Base-by-base conservation (phyloP, 2,797 vertebrate genomes). In the Tiaroga cobitis region DNA sequence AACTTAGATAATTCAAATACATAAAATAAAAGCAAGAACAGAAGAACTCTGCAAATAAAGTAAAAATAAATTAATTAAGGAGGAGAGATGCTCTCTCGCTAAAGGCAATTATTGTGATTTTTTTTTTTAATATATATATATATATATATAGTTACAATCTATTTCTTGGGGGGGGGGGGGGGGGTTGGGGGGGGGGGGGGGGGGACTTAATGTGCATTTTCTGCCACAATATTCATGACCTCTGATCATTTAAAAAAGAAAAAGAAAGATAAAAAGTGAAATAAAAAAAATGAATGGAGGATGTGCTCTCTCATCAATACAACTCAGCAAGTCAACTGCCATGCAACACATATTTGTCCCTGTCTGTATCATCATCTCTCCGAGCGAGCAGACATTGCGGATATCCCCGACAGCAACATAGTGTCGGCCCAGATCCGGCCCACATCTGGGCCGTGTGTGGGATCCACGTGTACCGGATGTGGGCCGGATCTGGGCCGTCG, bases 1-100 rank as follows among this genome's bases (percentile, higher is more conserved):
- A 96, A 94, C 95, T 96, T 88, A 95, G 93, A 95, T 95, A 94
- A 95, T 95, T 95, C 96, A 95, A 96, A 95, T 95, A 96, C 93
- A 94, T 96, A 95, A 95, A 94, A 96, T 95, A 88, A 94, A 95
- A 96, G 95, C 94, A 94, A 95, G 93, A 96, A 96, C 93, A 92
- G 92, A 95, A 94, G 90, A 95, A 95, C 95, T 95, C 95, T 95
- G 95, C 94, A 95, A 94, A 95, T 93, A 92, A 49, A 78, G 68
- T 80, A 86, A 90, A 90, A 89, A 95, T 92, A 94, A 95, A 94
- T 93, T 93, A 94, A 95, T 88, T 63, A 79, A 88, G 93, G 92
- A 91, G 92, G 92, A 78, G 82, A 59, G 93, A 93, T 88, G 90
- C 90, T 93, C 92, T 93, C 92, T 92, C 89, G 85, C 93, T 87